Evolutionary conservation across 2,888 invertebrate species (phyloP), one percentile per base, ranked within the genome.

Genomic region (Trichogramma dendrolimi): DNA sequence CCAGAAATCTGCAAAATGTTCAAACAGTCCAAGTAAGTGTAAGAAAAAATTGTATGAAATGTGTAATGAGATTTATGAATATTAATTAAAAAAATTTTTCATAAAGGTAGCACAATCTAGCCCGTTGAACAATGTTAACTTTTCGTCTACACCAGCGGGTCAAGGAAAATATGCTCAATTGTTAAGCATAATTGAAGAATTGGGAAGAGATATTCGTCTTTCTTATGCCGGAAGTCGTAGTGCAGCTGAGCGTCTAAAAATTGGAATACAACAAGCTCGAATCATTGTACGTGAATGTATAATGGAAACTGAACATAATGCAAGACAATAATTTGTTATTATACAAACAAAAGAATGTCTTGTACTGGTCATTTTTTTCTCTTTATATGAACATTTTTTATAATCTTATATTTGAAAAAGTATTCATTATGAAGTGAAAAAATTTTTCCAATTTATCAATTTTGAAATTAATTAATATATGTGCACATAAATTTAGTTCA

Each of bases 141-240:
- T 78, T 65, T 76, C 76, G 14, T 70, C 74, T 14, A 77, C 79
- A 60, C 77, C 79, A 48, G 27, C 27, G 27, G 79, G 79, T n/a
- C 79, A 79, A 64, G 79, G 79, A 50, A 79, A 79, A 63, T 79
- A 79, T 61, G 76, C 79, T 60, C 79, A 79, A 62, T 63, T 79
- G 53, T 66, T 81, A 64, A 75, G 77, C 14, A 80, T 81, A 44
- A 81, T 81, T 58, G 81, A 81, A 66, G 81, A 81, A 71, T 77
- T 81, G 48, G 80, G 81, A 5, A 73, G 80, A 63, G 81, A 81
- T 55, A 79, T 79, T 66, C 79, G 79, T 63, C 68, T 79, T 27
- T 78, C 79, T 4, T 79, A 79, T 50, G 79, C 79, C 4, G 79
- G 79, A 4, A 79, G 79, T 60, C 77, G 79, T 11, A 78, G 78